Evolutionary conservation across 35 echinoderm and acorn worm species (phyloP).

Genomic region (Heliocidaris tuberculata): DNA sequence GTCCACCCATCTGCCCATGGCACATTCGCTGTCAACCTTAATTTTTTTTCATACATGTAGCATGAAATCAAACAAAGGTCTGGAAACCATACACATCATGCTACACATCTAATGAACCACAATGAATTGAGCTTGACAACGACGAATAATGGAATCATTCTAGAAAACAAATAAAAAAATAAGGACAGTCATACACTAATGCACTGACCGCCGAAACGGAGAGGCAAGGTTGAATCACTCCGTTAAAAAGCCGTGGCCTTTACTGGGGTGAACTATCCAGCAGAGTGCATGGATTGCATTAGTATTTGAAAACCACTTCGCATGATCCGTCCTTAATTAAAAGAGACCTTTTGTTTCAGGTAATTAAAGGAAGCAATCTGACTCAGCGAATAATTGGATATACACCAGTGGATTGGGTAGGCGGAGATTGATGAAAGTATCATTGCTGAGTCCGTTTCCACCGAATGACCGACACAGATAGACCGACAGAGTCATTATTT

Average conservation of each 20-base stretch:
- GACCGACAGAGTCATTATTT: not conserved
- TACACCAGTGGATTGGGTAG: not conserved
- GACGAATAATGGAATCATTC: not conserved
- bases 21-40: no score
- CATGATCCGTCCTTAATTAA: not conserved
- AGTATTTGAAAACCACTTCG: not conserved
- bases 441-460: not conserved
- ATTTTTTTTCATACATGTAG: no score
- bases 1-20: no score
- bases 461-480: not conserved
- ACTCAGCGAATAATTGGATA: not conserved
- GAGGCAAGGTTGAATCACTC: not conserved
- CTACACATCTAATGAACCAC: no score
- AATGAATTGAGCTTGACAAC: not conserved
- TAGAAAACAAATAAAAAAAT: not conserved
- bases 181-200: not conserved
- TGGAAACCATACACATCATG: no score
- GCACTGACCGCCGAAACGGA: not conserved
- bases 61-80: no score
- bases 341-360: constrained; percentile 11
- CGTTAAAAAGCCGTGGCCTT: not conserved
- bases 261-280: not conserved
- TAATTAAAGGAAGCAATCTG: constrained; percentile 17
- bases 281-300: constrained; percentile 1
- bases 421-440: not conserved